A percentile compares a stretch with the other conserved stretches of the same genome.
phyloP scores from a whole-genome alignment of 2,113 vertebrate genomes.

The Edolisoma coerulescens region DNA sequence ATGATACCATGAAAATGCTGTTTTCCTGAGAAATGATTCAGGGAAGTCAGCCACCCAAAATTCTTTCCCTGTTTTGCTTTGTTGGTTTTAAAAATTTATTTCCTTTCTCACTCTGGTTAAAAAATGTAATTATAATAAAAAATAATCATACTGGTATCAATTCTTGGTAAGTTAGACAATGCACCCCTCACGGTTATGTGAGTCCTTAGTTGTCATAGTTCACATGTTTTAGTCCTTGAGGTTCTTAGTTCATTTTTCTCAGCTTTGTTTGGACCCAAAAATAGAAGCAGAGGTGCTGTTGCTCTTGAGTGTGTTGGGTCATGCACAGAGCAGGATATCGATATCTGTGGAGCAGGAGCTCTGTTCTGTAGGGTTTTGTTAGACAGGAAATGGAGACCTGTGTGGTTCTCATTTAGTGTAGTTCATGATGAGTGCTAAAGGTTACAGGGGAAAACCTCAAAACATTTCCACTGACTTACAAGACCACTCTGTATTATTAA shows the following conservation, averaged over 20 bases:
- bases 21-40: background rate
- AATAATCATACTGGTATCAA: background rate
- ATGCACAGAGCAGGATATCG: background rate
- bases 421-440: background rate
- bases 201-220: background rate
- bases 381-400: background rate
- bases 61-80: background rate
- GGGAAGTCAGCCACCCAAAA: background rate
- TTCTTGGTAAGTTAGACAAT: background rate
- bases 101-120: background rate
- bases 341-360: background rate
- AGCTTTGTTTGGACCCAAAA: background rate
- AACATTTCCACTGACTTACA: rapidly evolving
- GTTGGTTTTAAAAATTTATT: background rate
- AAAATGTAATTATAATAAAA: background rate
- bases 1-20: background rate
- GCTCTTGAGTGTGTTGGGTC: background rate
- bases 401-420: background rate
- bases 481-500: background rate
- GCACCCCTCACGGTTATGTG: background rate
- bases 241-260: background rate
- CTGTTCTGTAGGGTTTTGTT: background rate
- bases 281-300: background rate
- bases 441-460: background rate
- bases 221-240: background rate